Conservation (phyloP, 2,113 vertebrate genomes). For the Pica pica region DNA sequence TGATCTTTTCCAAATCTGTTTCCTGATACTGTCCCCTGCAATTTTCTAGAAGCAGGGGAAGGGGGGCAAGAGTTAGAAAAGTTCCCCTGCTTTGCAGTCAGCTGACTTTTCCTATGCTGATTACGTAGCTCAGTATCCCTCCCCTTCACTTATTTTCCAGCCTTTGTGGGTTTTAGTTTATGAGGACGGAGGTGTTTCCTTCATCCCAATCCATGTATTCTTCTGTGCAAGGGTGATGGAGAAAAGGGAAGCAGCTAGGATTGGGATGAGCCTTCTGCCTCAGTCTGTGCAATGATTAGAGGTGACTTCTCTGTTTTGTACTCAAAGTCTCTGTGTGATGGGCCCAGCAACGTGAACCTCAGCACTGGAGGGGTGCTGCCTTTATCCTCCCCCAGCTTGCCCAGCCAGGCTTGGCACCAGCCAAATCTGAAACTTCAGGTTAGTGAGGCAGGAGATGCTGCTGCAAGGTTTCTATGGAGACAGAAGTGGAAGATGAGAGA, state of each 20-base stretch:
- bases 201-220: background rate
- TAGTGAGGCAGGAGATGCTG: background rate
- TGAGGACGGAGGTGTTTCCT: background rate
- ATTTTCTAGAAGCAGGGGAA: background rate
- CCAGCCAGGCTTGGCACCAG: background rate
- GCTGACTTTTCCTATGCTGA: background rate
- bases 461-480: constrained; percentile 62
- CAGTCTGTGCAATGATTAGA: background rate
- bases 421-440: background rate
- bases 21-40: background rate
- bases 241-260: background rate
- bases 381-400: background rate
- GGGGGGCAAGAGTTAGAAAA: background rate
- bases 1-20: background rate
- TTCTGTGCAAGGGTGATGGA: background rate
- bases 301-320: background rate
- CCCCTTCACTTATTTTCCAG: background rate
- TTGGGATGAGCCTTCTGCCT: background rate
- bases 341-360: background rate
- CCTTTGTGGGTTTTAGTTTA: background rate
- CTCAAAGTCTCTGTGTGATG: fast-evolving
- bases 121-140: background rate
- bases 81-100: background rate
- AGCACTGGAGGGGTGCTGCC: background rate
- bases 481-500: constrained; percentile 43